phyloP scores from a whole-genome alignment of 2,797 vertebrate genomes.

The Hippopotamyrus pictus region DNA sequence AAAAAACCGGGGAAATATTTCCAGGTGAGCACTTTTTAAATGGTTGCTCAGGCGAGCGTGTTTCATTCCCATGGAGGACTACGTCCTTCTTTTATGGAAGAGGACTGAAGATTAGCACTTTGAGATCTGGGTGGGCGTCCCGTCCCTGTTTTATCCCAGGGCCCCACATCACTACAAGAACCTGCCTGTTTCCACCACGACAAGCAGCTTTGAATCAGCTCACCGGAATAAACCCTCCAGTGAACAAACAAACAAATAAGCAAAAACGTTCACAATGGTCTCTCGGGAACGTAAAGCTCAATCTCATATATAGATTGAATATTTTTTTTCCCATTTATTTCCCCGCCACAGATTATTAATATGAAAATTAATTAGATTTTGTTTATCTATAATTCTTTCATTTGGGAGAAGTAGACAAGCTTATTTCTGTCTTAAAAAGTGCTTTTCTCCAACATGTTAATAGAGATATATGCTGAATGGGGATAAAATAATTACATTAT shows the following conservation, averaged over 20 bases:
- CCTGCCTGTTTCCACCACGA: not conserved
- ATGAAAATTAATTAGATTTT: conserved; percentile 22
- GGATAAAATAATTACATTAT: not conserved
- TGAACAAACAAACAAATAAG: not conserved
- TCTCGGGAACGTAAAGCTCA: not conserved
- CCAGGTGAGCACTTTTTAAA: not conserved
- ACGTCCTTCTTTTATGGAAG: not conserved
- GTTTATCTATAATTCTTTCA: conserved; percentile 22
- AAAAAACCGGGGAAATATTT: not conserved
- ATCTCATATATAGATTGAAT: not conserved
- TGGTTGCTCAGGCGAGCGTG: not conserved
- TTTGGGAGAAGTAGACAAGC: conserved; percentile 29
- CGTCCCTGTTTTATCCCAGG: not conserved
- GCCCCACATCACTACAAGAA: not conserved
- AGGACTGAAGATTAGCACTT: not conserved
- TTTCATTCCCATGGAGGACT: not conserved
- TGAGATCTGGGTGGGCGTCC: not conserved
- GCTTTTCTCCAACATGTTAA: conserved; percentile 21
- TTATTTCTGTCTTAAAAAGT: conserved; percentile 26
- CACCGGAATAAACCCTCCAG: not conserved
- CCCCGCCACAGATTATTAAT: conserved; percentile 9
- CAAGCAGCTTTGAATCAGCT: not conserved
- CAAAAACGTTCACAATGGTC: not conserved
- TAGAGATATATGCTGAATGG: not conserved
- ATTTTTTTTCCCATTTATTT: not conserved